A percentile compares a stretch with the other conserved stretches of the same genome.
These are phyloP conservation scores for Drosophila ogumai DNA, from an alignment of 1,140 invertebrate genomes.

Conservation along the genomic window DNA sequence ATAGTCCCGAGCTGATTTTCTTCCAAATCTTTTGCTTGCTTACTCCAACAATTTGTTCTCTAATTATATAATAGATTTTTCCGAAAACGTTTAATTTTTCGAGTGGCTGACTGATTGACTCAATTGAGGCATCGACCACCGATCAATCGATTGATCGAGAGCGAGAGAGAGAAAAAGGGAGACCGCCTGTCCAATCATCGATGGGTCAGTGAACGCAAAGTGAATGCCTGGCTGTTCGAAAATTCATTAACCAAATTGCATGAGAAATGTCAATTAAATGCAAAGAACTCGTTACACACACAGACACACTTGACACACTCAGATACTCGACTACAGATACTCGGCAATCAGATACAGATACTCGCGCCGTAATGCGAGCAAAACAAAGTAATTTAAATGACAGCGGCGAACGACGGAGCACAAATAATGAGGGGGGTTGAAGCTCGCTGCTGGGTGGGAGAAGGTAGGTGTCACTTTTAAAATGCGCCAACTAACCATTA, in stretches of 20 bases:
- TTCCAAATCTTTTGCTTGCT: not conserved
- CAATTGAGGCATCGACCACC: slow-evolving; percentile 46
- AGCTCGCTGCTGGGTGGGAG: not conserved
- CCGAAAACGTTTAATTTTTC: slow-evolving; percentile 33
- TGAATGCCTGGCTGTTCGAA: slow-evolving; percentile 20
- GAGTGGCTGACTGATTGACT: slow-evolving; percentile 57
- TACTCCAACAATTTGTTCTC: not conserved
- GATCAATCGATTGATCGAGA: slow-evolving; percentile 27
- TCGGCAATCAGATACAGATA: slow-evolving; percentile 25
- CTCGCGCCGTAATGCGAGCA: slow-evolving; percentile 18
- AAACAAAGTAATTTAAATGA: slow-evolving; percentile 69
- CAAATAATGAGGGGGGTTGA: slow-evolving; percentile 21
- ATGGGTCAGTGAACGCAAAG: slow-evolving; percentile 68
- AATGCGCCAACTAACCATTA: slow-evolving; percentile 65
- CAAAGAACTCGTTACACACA: slow-evolving; percentile 54
- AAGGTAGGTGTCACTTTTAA: slow-evolving; percentile 38
- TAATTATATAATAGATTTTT: slow-evolving; percentile 37
- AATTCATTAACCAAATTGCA: slow-evolving; percentile 73
- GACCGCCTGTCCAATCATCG: slow-evolving; percentile 4
- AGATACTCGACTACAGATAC: not conserved
- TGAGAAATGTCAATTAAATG: slow-evolving; percentile 69
- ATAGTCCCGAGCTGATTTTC: slow-evolving; percentile 3
- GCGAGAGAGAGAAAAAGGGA: not conserved
- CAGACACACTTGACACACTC: slow-evolving; percentile 1
- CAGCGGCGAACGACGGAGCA: slow-evolving; percentile 6